Conservation (phyloP, 2,888 invertebrate species). For the Drosophila anomelani region DNA sequence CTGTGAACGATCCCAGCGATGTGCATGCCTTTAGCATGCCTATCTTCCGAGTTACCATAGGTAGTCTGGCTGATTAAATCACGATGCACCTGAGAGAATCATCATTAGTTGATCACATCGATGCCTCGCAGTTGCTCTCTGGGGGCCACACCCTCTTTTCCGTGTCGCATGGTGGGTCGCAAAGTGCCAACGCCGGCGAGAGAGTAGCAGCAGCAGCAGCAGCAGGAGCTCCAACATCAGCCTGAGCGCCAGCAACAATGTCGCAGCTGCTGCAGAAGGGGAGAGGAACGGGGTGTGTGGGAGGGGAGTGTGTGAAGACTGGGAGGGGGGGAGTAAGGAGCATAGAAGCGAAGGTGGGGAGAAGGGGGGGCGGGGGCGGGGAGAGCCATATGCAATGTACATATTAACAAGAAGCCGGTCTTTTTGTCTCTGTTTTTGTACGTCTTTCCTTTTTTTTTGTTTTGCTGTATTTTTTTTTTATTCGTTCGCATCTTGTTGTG, state of each 20-base stretch:
- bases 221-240: conserved; percentile 5
- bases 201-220: conserved; percentile 28
- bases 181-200: conserved; percentile 11
- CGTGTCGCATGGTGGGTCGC: conserved; percentile 2
- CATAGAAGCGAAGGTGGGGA: background rate
- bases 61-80: conserved; percentile 14
- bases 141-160: conserved; percentile 51
- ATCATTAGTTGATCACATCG: background rate
- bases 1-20: background rate
- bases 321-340: background rate
- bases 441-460: conserved; percentile 9
- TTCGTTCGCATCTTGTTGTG: conserved; percentile 31
- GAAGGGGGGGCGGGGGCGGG: background rate
- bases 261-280: conserved; percentile 3
- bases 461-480: background rate
- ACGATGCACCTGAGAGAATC: conserved; percentile 9
- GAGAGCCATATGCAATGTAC: conserved; percentile 26
- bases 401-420: conserved; percentile 35
- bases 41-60: background rate
- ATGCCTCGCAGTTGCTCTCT: conserved; percentile 1
- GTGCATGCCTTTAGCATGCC: background rate
- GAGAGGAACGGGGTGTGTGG: background rate
- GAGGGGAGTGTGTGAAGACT: background rate
- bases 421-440: conserved; percentile 41
- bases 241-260: conserved; percentile 17